Conservation (phyloP, 1,140 invertebrate genomes). For the Bombyx mandarina region DNA sequence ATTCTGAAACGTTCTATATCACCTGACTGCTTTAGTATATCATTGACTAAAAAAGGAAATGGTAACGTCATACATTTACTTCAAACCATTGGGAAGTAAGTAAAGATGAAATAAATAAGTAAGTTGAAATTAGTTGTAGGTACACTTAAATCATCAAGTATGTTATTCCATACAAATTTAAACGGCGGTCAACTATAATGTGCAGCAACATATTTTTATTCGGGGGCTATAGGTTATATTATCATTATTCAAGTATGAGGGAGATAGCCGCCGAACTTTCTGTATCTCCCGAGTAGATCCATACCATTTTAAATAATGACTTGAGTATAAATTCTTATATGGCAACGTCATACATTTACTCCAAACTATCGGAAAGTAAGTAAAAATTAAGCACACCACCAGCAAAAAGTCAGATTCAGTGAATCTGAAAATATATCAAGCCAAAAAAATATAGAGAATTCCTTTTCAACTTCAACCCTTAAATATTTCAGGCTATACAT, state of each 20-base stretch:
- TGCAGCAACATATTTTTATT: not conserved
- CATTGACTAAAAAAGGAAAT: constrained; percentile 82
- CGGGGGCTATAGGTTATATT: not conserved
- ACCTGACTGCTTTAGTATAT: constrained; percentile 74
- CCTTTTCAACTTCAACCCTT: not conserved
- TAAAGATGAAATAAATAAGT: constrained; percentile 75
- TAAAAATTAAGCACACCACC: not conserved
- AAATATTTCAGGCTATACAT: constrained; percentile 73
- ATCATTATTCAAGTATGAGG: not conserved
- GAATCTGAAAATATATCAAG: not conserved
- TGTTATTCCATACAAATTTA: not conserved
- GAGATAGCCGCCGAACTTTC: too few relatives aligned
- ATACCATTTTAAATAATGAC: not conserved
- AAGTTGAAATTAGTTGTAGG: constrained; percentile 49
- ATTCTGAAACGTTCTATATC: constrained; percentile 54
- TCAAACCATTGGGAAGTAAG: constrained; percentile 64
- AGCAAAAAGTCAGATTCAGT: not conserved
- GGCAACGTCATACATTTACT: not conserved
- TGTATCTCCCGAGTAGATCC: too few relatives aligned
- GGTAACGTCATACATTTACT: constrained; percentile 70
- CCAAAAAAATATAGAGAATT: not conserved
- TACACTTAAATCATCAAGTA: not conserved
- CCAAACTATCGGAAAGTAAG: too few relatives aligned
- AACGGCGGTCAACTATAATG: too few relatives aligned
- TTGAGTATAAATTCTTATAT: not conserved